Base-by-base conservation (phyloP, 2,888 invertebrate species). In the Xanthostigma xanthostigma region DNA sequence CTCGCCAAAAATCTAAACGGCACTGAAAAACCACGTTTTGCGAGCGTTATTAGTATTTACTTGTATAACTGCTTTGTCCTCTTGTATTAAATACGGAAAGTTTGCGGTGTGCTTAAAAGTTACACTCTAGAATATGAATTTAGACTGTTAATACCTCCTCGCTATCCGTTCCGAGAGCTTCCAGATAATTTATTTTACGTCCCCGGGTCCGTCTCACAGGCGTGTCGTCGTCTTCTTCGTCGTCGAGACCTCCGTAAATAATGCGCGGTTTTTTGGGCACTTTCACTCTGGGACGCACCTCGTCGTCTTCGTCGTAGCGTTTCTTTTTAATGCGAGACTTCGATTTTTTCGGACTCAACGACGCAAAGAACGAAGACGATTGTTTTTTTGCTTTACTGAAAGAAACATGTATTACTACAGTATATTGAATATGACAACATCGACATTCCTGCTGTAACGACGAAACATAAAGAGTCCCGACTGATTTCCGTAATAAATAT, bases 101-200 rank as follows among this genome's bases (percentile, higher is more conserved):
- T 27, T 27, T 27, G 3, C 3, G 27, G 27, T 27, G 27, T 27
- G 1, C 6, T 27, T 27, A 27, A 6, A 17, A 3, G 27, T 6
- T 27, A 27, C 27, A 27, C 3, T 27, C 27, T 27, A 27, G 27
- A 27, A 27, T 37, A 12, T 34, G 10, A 9, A 11, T 43, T 45
- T 35, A 27, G 27, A 27, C 27, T 27, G 27, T 27, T 13, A 12
- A 8, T 59, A 81, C 83, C 63, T 81, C 84, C 60, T 81, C 86
- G 44, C 80, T 82, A 62, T 85, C 85, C 0, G 84, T 81, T 53
- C 80, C 81, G 46, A 81, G 73, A 60, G 75, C 78, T 66, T 87
- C 89, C 4, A 84, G 79, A 59, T 88, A 88, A 62, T 82, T 80
- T 52, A 84, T 82, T 65, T 81, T 81, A 56, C 76, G 74, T 53